Percentiles rank a stretch among this genome's conserved stretches.
These are phyloP conservation scores for Parasteatoda tepidariorum DNA, from an alignment of 1,140 invertebrate species.

Conservation along the genomic window DNA sequence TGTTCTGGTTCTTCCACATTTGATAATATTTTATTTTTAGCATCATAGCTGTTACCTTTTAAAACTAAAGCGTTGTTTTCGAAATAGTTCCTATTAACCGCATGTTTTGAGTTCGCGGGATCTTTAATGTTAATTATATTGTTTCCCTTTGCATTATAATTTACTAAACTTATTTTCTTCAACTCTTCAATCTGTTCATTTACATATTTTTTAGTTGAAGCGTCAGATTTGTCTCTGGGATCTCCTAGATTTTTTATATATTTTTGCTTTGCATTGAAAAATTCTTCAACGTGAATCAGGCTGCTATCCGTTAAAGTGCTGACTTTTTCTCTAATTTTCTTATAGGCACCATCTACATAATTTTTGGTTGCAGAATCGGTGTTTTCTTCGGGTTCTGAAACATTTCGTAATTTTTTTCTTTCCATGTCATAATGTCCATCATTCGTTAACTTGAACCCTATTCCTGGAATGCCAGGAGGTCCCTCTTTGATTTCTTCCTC, in stretches of 20 bases:
- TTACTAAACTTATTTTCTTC: too few species aligned
- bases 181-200: too few species aligned
- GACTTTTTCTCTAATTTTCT: neutral
- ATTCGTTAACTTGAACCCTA: constrained; percentile 4
- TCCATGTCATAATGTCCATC: constrained; percentile 21
- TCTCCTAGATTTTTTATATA: neutral
- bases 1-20: neutral
- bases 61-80: neutral
- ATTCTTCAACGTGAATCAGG: too few species aligned
- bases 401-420: constrained; percentile 1
- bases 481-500: neutral
- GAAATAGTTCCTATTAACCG: too few species aligned
- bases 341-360: neutral
- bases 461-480: neutral
- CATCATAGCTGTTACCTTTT: neutral
- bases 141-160: too few species aligned
- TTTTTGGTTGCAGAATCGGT: neutral
- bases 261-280: neutral
- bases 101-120: too few species aligned
- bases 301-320: neutral
- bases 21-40: neutral
- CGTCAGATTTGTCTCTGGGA: too few species aligned
- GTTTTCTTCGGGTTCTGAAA: neutral
- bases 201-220: neutral
- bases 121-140: neutral